Percentiles rank a stretch among this genome's conserved stretches.
Conservation (phyloP, 2,113 vertebrate species). For the Eptesicus fuscus region DNA sequence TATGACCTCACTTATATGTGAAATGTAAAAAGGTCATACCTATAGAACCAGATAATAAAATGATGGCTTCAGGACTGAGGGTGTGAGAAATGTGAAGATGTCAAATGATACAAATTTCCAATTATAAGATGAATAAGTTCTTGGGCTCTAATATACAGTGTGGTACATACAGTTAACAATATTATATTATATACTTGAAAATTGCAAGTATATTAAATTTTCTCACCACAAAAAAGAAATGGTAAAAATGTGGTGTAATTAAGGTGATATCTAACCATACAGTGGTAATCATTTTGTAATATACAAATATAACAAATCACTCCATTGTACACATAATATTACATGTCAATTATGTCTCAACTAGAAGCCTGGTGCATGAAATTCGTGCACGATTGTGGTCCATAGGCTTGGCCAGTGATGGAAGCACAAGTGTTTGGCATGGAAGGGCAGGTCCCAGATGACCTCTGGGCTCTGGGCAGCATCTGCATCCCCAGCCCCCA, state of each 20-base stretch:
- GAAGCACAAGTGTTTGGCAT: too few relatives aligned
- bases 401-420: too few relatives aligned
- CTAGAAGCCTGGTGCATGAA: too few relatives aligned
- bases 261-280: neutral
- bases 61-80: neutral
- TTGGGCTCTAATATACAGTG: neutral
- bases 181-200: neutral
- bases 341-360: neutral
- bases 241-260: neutral
- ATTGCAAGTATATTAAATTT: neutral
- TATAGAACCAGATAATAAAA: neutral
- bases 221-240: neutral
- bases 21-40: neutral
- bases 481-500: too few relatives aligned
- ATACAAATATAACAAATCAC: neutral
- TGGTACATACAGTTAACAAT: neutral
- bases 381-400: too few relatives aligned
- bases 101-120: neutral
- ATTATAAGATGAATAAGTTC: neutral
- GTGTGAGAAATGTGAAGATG: neutral
- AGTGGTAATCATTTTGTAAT: neutral
- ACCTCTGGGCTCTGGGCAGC: too few relatives aligned
- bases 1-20: neutral
- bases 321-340: neutral
- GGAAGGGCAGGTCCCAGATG: too few relatives aligned